Evolutionary conservation across 1,140 invertebrate genomes (phyloP).

Genomic region (Diploscapter pachys): DNA sequence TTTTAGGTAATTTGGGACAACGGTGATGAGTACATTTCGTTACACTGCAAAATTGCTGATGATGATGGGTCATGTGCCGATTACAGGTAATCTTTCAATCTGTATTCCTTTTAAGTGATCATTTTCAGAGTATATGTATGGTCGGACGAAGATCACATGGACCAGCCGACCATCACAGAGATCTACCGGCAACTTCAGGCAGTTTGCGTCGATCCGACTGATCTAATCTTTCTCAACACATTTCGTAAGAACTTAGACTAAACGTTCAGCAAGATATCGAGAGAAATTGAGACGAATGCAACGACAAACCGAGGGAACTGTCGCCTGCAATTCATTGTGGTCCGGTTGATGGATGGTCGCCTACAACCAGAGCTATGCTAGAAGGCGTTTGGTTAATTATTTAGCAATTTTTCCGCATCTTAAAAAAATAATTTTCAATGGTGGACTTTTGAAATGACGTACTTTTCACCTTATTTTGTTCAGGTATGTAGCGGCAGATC

Average conservation of each 20-base stretch:
- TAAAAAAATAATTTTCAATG: no score
- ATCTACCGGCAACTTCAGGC: constrained; percentile 28
- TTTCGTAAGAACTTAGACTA: constrained; percentile 16
- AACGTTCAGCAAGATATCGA: background rate
- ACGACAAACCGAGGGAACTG: constrained; percentile 13
- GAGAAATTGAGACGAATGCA: constrained; percentile 26
- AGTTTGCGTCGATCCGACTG: constrained; percentile 34
- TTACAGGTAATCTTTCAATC: background rate
- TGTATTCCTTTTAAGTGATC: background rate
- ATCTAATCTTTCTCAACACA: constrained; percentile 34
- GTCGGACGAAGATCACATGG: constrained; percentile 39
- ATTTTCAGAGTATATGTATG: constrained; percentile 29
- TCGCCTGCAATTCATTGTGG: constrained; percentile 17
- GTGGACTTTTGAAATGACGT: no score
- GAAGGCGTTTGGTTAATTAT: constrained; percentile 24
- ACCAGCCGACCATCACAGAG: constrained; percentile 32
- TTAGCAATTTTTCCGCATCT: no score
- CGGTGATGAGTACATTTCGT: constrained; percentile 31
- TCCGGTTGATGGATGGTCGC: constrained; percentile 26
- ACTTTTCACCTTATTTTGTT: background rate
- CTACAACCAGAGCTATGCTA: constrained; percentile 22
- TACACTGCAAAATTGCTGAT: constrained; percentile 26
- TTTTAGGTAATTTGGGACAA: constrained; percentile 29
- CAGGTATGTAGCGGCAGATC: constrained; percentile 32
- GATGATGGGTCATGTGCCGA: constrained; percentile 32